Conservation (phyloP, 2,797 vertebrate genomes). For the Pyrrhura leucotis region DNA sequence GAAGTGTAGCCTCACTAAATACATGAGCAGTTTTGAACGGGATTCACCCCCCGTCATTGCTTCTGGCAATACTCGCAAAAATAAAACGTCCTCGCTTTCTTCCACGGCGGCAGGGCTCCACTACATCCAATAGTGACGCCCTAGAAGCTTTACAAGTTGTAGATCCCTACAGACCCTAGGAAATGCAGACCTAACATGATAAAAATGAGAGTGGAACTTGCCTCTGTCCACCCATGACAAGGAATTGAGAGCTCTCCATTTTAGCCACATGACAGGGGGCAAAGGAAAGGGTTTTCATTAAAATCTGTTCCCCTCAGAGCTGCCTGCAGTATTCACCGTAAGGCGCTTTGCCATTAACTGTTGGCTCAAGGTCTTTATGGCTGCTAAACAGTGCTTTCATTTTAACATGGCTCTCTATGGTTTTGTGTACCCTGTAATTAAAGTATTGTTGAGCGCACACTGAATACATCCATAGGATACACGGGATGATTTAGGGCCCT, state of each 20-base stretch:
- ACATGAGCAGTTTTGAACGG: no score
- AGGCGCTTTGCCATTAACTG: not conserved
- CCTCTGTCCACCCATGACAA: accelerated
- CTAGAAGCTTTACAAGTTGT: not conserved
- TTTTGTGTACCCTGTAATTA: not conserved
- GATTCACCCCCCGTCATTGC: not conserved
- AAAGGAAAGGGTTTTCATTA: not conserved
- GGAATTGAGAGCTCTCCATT: not conserved
- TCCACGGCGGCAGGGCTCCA: not conserved
- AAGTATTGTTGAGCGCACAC: not conserved
- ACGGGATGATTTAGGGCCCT: not conserved
- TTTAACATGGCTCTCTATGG: accelerated
- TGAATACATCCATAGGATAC: not conserved
- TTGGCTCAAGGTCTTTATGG: not conserved
- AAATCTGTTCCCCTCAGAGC: not conserved
- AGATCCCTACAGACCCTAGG: not conserved
- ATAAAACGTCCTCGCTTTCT: not conserved
- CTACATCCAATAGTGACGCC: not conserved
- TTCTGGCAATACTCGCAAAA: not conserved
- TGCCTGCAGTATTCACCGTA: not conserved
- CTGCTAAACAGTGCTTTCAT: not conserved
- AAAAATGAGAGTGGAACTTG: no score
- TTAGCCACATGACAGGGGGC: accelerated
- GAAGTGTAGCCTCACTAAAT: not conserved
- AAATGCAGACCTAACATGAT: not conserved